Evolutionary conservation across 2,797 vertebrate species (phyloP).

Genomic region (Thamnophis elegans): DNA sequence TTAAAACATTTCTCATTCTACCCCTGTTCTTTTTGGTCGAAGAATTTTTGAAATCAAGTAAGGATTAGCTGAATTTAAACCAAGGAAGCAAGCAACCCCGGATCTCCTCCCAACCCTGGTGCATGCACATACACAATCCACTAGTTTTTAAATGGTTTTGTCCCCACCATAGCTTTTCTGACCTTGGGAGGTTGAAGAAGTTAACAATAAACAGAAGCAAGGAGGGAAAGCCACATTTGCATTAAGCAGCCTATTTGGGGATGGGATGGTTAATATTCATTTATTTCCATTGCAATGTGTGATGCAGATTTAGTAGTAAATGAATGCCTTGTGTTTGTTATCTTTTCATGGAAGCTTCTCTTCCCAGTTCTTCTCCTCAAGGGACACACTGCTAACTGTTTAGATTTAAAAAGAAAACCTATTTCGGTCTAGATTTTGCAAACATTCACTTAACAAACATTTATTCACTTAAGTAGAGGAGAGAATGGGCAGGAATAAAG

Average conservation of each 20-base stretch:
- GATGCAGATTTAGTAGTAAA: background rate
- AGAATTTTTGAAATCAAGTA: background rate
- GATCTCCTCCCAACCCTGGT: background rate
- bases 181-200: background rate
- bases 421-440: constrained; percentile 19
- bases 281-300: background rate
- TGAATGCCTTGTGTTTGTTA: background rate
- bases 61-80: background rate
- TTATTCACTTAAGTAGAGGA: constrained; percentile 16
- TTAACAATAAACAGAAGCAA: background rate
- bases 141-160: background rate
- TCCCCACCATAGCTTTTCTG: background rate
- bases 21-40: background rate
- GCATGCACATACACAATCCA: background rate
- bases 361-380: background rate
- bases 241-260: background rate
- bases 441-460: constrained; percentile 24
- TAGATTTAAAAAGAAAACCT: background rate
- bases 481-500: background rate
- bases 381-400: background rate
- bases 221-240: background rate
- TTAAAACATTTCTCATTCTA: background rate
- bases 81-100: background rate
- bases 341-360: background rate
- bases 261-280: background rate